A percentile compares a stretch with the other conserved stretches of the same genome.
phyloP scores from a whole-genome alignment of 1,140 invertebrate genomes.

The Dendroctonus ponderosae region DNA sequence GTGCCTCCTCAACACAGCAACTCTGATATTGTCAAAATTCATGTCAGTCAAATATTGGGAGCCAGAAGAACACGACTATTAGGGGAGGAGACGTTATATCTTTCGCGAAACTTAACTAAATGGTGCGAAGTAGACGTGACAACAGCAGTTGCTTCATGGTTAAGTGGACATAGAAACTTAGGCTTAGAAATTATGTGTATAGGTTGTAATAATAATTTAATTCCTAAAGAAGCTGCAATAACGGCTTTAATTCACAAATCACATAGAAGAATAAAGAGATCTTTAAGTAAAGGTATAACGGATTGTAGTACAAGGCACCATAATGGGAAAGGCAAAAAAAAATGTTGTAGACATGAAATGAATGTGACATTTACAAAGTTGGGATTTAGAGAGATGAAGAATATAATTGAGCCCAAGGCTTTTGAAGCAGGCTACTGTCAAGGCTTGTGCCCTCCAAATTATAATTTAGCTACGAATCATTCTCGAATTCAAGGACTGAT shows the following conservation, averaged over 20 bases:
- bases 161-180: slow-evolving; percentile 51
- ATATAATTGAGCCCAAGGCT: slow-evolving; percentile 66
- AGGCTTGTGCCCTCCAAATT: slow-evolving; percentile 67
- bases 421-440: slow-evolving; percentile 74
- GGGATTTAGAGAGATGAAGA: slow-evolving; percentile 56
- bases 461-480: slow-evolving; percentile 70
- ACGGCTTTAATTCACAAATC: slow-evolving; percentile 51
- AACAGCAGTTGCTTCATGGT: slow-evolving; percentile 53
- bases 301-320: slow-evolving; percentile 49
- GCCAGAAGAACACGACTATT: slow-evolving; percentile 39
- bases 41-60: slow-evolving; percentile 44
- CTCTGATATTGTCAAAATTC: slow-evolving; percentile 32
- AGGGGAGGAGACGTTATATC: slow-evolving; percentile 40
- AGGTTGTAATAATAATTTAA: slow-evolving; percentile 47
- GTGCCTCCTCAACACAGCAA: slow-evolving; percentile 35
- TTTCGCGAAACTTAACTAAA: slow-evolving; percentile 40
- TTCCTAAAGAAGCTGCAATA: slow-evolving; percentile 48
- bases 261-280: slow-evolving; percentile 37
- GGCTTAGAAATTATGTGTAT: slow-evolving; percentile 56
- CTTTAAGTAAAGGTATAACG: slow-evolving; percentile 50
- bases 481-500: slow-evolving; percentile 70
- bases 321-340: slow-evolving; percentile 52
- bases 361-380: slow-evolving; percentile 67
- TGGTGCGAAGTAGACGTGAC: slow-evolving; percentile 62
- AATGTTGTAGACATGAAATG: slow-evolving; percentile 67